Conservation (phyloP, 2,888 invertebrate genomes). For the Dyspetes luteomarginatus region DNA sequence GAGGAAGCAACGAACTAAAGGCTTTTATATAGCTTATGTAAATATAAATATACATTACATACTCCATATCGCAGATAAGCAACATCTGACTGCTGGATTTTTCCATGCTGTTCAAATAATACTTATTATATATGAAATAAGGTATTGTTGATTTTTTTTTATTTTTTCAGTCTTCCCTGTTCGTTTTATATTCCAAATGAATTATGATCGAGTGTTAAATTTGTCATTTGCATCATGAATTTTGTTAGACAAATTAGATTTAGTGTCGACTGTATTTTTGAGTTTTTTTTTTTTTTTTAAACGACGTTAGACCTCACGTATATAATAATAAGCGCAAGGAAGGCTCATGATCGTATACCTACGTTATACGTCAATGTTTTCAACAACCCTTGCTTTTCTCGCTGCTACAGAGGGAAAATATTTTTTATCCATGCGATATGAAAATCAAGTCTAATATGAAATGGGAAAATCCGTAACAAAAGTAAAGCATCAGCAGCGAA, state of each 20-base stretch:
- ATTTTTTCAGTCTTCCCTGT: too few species aligned
- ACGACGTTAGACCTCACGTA: neutral
- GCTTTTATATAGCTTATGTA: slow-evolving; percentile 9
- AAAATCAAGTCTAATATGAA: neutral
- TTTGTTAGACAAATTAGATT: neutral
- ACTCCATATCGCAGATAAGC: too few species aligned
- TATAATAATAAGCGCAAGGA: too few species aligned
- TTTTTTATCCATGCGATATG: neutral
- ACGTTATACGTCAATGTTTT: neutral
- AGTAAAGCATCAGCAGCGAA: neutral
- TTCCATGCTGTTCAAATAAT: neutral
- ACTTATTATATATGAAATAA: too few species aligned
- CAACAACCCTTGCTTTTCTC: neutral
- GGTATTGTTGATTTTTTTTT: too few species aligned
- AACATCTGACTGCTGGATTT: neutral
- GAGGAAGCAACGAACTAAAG: neutral
- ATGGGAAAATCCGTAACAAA: neutral
- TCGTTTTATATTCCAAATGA: too few species aligned
- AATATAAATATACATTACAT: too few species aligned
- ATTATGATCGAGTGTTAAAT: too few species aligned
- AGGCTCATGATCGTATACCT: too few species aligned
- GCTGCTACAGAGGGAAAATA: neutral
- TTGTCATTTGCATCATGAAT: too few species aligned
- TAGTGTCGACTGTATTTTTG: neutral
- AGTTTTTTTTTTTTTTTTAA: neutral